These are phyloP conservation scores for Turritopsis rubra DNA, from an alignment of 30 jellyfish, hydroid and myxozoan species.

Conservation along the genomic window DNA sequence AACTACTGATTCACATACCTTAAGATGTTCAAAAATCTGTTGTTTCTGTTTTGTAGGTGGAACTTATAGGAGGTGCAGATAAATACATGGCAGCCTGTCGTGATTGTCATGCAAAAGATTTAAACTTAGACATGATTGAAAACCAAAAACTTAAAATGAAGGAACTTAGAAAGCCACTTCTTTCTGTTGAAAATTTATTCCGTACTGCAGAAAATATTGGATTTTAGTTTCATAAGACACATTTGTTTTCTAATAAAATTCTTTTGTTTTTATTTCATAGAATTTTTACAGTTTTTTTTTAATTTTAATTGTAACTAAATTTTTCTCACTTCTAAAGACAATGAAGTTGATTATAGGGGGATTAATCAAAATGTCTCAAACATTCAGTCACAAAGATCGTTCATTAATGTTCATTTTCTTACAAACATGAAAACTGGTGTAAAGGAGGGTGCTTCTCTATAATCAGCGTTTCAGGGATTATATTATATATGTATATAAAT, in stretches of 20 bases:
- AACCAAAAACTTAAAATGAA: not conserved
- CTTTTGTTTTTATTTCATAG: not conserved
- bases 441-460: too few species aligned
- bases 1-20: too few species aligned
- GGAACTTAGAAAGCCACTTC: conserved; percentile 14
- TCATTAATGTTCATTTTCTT: too few species aligned
- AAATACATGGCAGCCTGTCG: conserved; percentile 98
- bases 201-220: conserved; percentile 13
- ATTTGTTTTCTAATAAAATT: not conserved
- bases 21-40: too few species aligned
- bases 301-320: not conserved
- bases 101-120: conserved; percentile 61
- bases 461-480: too few species aligned
- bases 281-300: not conserved
- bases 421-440: too few species aligned
- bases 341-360: too few species aligned
- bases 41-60: conserved; percentile 46
- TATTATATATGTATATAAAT: too few species aligned
- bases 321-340: not conserved
- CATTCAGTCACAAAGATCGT: too few species aligned
- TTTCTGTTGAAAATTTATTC: conserved; percentile 4
- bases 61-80: conserved; percentile 99
- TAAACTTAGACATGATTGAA: conserved; percentile 28
- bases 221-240: not conserved
- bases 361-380: too few species aligned